Conservation (phyloP, 2,797 vertebrate species). For the Choloepus didactylus region DNA sequence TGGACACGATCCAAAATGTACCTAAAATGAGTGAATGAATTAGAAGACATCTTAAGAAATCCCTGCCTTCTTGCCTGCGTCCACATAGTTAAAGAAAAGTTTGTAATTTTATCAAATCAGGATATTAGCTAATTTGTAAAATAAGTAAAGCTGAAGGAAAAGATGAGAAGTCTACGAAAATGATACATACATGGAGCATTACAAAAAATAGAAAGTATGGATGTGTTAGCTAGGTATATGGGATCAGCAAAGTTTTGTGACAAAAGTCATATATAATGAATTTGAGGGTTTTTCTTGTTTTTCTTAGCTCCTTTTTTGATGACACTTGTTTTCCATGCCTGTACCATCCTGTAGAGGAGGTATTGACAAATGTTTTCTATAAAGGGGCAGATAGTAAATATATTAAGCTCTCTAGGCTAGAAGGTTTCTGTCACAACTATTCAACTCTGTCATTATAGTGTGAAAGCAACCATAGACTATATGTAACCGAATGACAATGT, state of each 20-base stretch:
- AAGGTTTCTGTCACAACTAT: neutral
- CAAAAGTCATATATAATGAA: conserved; percentile 40
- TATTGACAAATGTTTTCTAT: neutral
- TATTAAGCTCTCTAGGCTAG: neutral
- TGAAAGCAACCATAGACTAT: conserved; percentile 8
- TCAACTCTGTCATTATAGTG: neutral
- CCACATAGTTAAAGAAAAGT: conserved; percentile 2
- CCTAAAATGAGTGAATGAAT: neutral
- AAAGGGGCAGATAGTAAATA: conserved; percentile 19
- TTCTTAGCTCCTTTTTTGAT: conserved; percentile 55
- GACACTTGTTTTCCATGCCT: conserved; percentile 25
- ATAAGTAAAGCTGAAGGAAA: conserved; percentile 25
- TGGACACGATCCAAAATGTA: conserved; percentile 36
- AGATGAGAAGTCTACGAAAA: conserved; percentile 52
- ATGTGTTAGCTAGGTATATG: neutral
- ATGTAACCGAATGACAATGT: conserved; percentile 12
- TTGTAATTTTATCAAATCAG: conserved; percentile 5
- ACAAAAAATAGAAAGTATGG: conserved; percentile 37
- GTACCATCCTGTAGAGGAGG: neutral
- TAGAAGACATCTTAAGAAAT: conserved; percentile 6
- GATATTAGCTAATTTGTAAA: conserved; percentile 31
- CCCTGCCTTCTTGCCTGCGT: neutral
- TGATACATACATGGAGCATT: neutral
- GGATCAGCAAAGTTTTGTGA: neutral
- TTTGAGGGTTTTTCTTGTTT: conserved; percentile 15